phyloP scores from a whole-genome alignment of 2,888 invertebrate genomes.

The Leptopterna dolabrata region DNA sequence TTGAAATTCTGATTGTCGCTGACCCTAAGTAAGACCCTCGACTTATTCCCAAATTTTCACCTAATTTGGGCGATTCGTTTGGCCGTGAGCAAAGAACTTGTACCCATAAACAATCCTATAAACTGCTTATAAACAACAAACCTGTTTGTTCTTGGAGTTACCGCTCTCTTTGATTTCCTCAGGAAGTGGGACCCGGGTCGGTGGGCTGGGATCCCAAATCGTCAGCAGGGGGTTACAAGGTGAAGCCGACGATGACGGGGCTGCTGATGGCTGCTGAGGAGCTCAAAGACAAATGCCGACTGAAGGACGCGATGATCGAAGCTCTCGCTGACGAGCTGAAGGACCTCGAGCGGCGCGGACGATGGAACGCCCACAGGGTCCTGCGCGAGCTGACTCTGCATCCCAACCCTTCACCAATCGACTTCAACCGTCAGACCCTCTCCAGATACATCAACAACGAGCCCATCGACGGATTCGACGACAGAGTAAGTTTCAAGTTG shows the following conservation, averaged over 20 bases:
- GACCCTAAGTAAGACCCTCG: no score
- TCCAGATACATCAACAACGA: conserved; percentile 59
- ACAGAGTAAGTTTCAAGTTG: background rate
- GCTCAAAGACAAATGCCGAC: conserved; percentile 56
- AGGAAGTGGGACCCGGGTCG: conserved; percentile 58
- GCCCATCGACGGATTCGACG: conserved; percentile 25
- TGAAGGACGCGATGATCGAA: conserved; percentile 61
- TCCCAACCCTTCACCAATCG: conserved; percentile 56
- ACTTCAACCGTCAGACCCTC: conserved; percentile 61
- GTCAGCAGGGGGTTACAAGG: conserved; percentile 22
- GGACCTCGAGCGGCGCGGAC: conserved; percentile 52
- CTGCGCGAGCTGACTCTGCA: conserved; percentile 49
- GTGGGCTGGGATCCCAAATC: conserved; percentile 55
- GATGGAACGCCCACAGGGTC: conserved; percentile 56
- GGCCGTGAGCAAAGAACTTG: no score
- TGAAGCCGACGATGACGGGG: conserved; percentile 53
- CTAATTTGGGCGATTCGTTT: no score
- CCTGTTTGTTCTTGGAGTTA: no score
- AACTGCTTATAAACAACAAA: no score
- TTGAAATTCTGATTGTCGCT: no score
- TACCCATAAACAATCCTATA: no score
- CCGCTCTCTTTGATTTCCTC: conserved; percentile 7
- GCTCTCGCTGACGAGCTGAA: conserved; percentile 61
- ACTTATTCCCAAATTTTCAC: no score
- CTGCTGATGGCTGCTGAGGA: conserved; percentile 54